Evolutionary conservation across 2,113 vertebrate genomes (phyloP).

Genomic region (Amphilophus citrinellus): DNA sequence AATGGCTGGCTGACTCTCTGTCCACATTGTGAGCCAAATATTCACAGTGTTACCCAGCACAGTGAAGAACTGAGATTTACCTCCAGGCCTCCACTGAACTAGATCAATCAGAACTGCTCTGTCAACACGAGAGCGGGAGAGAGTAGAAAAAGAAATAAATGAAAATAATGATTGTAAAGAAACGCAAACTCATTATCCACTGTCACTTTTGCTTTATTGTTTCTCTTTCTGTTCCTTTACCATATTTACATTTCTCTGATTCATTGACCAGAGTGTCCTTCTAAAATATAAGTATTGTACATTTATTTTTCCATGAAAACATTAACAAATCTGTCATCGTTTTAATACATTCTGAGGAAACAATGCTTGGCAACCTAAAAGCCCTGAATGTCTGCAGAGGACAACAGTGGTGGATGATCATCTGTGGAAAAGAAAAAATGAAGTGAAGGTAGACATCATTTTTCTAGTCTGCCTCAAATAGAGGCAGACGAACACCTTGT

Average conservation of each 20-base stretch:
- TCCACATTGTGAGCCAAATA: slow-evolving; percentile 29
- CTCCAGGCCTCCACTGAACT: slow-evolving; percentile 64
- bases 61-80: slow-evolving; percentile 20
- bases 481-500: no score
- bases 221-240: not conserved
- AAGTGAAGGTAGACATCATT: no score
- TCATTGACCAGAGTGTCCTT: no score
- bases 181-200: not conserved
- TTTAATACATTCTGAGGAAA: no score
- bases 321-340: no score
- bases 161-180: not conserved
- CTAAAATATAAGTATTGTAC: no score
- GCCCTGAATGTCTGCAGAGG: no score
- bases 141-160: not conserved
- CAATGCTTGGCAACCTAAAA: no score
- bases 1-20: not conserved
- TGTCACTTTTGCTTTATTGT: not conserved
- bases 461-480: no score
- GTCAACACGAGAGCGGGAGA: slow-evolving; percentile 44
- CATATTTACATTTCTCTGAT: not conserved
- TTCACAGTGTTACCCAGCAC: not conserved
- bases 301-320: no score
- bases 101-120: slow-evolving; percentile 75
- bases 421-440: no score
- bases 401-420: no score